Evolutionary conservation across 2,888 invertebrate genomes (phyloP), one percentile per base, ranked within the genome.

Genomic region (Cryptocheilus praepositus): DNA sequence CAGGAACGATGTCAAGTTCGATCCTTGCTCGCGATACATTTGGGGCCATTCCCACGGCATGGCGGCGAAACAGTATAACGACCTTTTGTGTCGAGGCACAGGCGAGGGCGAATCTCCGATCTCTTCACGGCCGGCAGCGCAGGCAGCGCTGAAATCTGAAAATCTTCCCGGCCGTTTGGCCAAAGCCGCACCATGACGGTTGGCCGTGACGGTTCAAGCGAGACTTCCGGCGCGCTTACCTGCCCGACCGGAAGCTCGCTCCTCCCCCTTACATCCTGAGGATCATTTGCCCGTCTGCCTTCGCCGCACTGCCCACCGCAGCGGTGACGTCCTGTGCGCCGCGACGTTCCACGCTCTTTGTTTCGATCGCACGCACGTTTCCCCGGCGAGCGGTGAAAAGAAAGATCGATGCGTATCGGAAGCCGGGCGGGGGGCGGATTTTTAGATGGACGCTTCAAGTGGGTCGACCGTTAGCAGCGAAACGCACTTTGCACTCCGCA

Each of bases 171-270:
- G 52, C 55, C 54, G 66, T 71, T 76, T 57, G 78, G 72, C 51
- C 64, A 67, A 74, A 75, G 63, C 64, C 69, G 57, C 53, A 70
- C 71, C 75, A 80, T 81, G 82, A 73, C 81, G 76, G 64, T 61
- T 71, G 64, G 63, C 63, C 63, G 70, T 71, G 73, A 57, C 62
- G 74, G 75, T 71, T 80, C 73, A 76, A 81, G 72, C 76, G 72
- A 53, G 61, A 73, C 77, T 82, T 82, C 82, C 82, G 77, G 69
- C 51, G 70, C 45, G 75, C 61, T 60, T 81, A 78, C 81, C 82
- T 81, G 80, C 62, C 64, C 77, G 74, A 73, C 81, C 82, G 85
- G 84, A 85, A 84, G 71, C 62, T 18, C 49, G 57, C 57, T 59
- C 44, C 64, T 65, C 67, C 63, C 70, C 58, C 54, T 19, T 43